Evolutionary conservation across 2,113 vertebrate species (phyloP).

Genomic region (Lophochroa leadbeateri): DNA sequence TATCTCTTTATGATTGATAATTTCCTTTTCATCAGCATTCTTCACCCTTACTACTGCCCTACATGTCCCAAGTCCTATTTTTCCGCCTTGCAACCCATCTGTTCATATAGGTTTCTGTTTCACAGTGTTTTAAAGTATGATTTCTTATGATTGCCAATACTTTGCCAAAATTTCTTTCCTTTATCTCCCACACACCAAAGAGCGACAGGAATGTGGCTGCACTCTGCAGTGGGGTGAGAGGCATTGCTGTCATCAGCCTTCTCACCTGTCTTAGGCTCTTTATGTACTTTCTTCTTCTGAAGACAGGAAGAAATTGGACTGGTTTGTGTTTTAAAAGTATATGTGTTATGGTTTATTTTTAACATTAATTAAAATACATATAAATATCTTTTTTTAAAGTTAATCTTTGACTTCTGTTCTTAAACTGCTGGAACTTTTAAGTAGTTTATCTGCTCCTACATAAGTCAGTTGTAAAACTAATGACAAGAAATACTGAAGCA

Average conservation of each 20-base stretch:
- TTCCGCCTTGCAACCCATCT: neutral
- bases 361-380: neutral
- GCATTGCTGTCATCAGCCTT: neutral
- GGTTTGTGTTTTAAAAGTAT: neutral
- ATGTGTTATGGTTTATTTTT: neutral
- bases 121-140: neutral
- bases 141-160: neutral
- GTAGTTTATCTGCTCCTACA: neutral
- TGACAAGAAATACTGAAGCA: neutral
- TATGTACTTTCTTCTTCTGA: neutral
- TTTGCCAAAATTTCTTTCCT: neutral
- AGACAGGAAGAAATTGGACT: neutral
- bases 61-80: neutral
- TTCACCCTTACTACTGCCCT: neutral
- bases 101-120: neutral
- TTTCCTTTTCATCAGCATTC: neutral
- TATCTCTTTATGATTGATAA: neutral
- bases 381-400: neutral
- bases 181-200: neutral
- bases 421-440: neutral
- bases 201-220: fast-evolving
- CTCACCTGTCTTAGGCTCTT: neutral
- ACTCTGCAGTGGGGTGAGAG: fast-evolving
- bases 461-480: neutral
- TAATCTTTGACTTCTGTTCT: neutral